Conservation (phyloP, 2,888 invertebrate species). For the Chorisops tibialis region DNA sequence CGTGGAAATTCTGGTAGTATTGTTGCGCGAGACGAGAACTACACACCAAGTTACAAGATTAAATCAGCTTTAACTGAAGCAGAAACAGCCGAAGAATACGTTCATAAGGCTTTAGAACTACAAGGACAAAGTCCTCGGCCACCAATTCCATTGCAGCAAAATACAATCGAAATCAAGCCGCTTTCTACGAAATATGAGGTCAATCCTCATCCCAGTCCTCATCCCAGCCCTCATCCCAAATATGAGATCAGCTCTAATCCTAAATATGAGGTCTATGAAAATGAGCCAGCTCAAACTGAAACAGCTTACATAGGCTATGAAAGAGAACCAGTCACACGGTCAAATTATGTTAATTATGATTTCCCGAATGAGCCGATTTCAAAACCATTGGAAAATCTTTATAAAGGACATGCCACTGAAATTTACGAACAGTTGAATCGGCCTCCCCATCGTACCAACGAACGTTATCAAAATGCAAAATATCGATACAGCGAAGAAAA, state of each 20-base stretch:
- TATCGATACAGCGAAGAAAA: not conserved
- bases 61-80: slow-evolving; percentile 36
- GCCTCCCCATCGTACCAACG: slow-evolving; percentile 3
- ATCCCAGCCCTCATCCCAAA: too few relatives aligned
- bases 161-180: not conserved
- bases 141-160: not conserved
- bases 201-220: not conserved
- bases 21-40: slow-evolving; percentile 39
- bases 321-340: slow-evolving; percentile 18
- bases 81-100: slow-evolving; percentile 49
- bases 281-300: slow-evolving; percentile 31
- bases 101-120: slow-evolving; percentile 48
- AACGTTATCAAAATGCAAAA: not conserved
- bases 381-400: slow-evolving; percentile 33
- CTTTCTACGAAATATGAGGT: not conserved
- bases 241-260: too few relatives aligned
- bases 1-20: slow-evolving; percentile 45
- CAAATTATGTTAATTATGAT: slow-evolving; percentile 41
- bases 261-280: slow-evolving; percentile 31
- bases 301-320: slow-evolving; percentile 30
- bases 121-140: slow-evolving; percentile 38
- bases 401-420: slow-evolving; percentile 38
- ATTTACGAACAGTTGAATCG: slow-evolving; percentile 33
- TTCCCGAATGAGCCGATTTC: slow-evolving; percentile 36
- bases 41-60: not conserved